Evolutionary conservation across 2,113 vertebrate species (phyloP).

Genomic region (Hoplias malabaricus): DNA sequence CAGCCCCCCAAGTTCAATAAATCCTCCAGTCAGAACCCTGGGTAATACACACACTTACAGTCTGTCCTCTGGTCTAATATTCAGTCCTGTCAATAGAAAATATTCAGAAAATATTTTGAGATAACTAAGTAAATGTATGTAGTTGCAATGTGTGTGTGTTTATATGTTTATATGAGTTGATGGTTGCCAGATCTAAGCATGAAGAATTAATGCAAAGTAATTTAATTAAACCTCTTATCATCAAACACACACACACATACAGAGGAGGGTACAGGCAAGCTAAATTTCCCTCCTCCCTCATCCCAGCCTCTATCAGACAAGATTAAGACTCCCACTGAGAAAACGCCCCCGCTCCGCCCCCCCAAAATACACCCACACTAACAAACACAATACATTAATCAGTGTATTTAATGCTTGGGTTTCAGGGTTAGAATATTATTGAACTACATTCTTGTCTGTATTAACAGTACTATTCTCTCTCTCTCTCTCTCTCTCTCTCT

Average conservation of each 20-base stretch:
- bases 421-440: too few relatives aligned
- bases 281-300: neutral
- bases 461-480: too few relatives aligned
- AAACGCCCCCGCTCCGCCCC: too few relatives aligned
- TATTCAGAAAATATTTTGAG: too few relatives aligned
- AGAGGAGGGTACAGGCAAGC: too few relatives aligned
- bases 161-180: neutral
- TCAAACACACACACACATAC: neutral
- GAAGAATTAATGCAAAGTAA: constrained; percentile 41
- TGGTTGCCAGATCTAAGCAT: neutral
- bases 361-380: neutral
- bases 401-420: too few relatives aligned
- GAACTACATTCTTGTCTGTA: too few relatives aligned
- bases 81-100: too few relatives aligned
- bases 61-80: too few relatives aligned
- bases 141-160: neutral
- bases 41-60: constrained; percentile 71
- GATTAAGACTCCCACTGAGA: neutral
- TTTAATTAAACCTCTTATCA: constrained; percentile 46
- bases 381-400: too few relatives aligned
- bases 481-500: too few relatives aligned
- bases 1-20: constrained; percentile 81
- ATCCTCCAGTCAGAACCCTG: constrained; percentile 75
- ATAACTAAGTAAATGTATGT: too few relatives aligned
- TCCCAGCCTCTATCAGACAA: neutral